phyloP scores from a whole-genome alignment of 2,113 vertebrate genomes.

The Callithrix jacchus region DNA sequence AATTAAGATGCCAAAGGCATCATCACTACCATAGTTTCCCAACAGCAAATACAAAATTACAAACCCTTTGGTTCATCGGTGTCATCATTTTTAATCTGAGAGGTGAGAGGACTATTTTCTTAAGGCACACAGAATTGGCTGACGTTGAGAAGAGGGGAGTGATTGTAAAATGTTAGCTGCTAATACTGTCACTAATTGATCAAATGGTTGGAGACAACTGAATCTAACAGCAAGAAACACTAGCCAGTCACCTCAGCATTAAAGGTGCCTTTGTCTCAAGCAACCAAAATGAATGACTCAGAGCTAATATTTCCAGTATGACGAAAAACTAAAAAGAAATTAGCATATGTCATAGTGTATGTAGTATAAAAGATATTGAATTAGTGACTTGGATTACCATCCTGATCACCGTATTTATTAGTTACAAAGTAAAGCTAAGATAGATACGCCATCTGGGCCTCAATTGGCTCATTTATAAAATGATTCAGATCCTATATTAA shows the following conservation, averaged over 20 bases:
- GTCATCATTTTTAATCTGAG: not conserved
- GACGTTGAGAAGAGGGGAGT: not conserved
- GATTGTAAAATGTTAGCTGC: not conserved
- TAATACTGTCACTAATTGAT: not conserved
- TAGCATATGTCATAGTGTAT: not conserved
- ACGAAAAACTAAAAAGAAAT: not conserved
- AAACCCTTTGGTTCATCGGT: not conserved
- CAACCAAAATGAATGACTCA: not conserved
- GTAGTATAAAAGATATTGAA: not conserved
- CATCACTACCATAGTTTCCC: not conserved
- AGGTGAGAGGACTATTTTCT: not conserved
- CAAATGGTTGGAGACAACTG: not conserved
- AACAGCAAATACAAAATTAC: not conserved
- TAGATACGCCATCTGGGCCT: not conserved
- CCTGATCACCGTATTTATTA: not conserved
- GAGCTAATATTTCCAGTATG: not conserved
- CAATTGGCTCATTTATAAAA: not conserved
- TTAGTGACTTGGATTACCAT: not conserved
- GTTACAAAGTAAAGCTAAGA: not conserved
- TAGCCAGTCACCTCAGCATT: not conserved
- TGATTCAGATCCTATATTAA: not conserved
- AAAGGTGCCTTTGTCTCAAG: not conserved
- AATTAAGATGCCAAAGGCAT: not conserved
- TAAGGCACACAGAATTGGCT: not conserved
- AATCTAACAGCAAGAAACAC: not conserved